phyloP scores from a whole-genome alignment of 1,140 invertebrate species.

The Drosophila pectinifera region DNA sequence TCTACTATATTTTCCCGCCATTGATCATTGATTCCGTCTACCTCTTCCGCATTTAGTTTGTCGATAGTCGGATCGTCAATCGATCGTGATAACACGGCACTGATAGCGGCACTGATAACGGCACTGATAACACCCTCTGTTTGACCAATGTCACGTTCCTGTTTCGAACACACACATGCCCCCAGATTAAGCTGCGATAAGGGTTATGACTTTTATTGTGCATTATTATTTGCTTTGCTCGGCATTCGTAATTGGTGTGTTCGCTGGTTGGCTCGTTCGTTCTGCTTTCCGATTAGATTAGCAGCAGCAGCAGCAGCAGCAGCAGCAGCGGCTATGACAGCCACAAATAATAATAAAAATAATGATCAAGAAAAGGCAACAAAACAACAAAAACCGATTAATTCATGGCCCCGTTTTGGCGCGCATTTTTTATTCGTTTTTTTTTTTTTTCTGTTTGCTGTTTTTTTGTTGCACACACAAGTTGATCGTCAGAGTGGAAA shows the following conservation, averaged over 20 bases:
- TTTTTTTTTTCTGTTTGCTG: neutral
- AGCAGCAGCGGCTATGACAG: constrained; percentile 5
- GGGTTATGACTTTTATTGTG: constrained; percentile 39
- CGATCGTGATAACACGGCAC: constrained; percentile 13
- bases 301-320: neutral
- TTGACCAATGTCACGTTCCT: constrained; percentile 45
- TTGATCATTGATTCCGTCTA: constrained; percentile 7
- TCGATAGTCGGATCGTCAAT: constrained; percentile 22
- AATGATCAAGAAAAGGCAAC: constrained; percentile 8
- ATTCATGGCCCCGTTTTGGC: constrained; percentile 52
- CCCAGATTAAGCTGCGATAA: constrained; percentile 23
- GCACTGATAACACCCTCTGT: constrained; percentile 6
- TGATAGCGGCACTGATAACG: constrained; percentile 1
- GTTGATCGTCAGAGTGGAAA: constrained; percentile 18
- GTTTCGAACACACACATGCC: constrained; percentile 6
- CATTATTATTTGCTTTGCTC: constrained; percentile 29
- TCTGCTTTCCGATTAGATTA: constrained; percentile 40
- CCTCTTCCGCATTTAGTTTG: constrained; percentile 29
- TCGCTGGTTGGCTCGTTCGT: neutral
- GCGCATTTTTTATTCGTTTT: constrained; percentile 21
- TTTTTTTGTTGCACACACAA: constrained; percentile 4
- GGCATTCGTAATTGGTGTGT: constrained; percentile 11
- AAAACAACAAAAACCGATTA: constrained; percentile 27
- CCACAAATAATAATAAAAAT: constrained; percentile 13
- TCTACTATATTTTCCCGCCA: neutral